These are phyloP conservation scores for Ptilorrhoa leucosticta DNA, from an alignment of 2,113 vertebrate species.

Conservation along the genomic window DNA sequence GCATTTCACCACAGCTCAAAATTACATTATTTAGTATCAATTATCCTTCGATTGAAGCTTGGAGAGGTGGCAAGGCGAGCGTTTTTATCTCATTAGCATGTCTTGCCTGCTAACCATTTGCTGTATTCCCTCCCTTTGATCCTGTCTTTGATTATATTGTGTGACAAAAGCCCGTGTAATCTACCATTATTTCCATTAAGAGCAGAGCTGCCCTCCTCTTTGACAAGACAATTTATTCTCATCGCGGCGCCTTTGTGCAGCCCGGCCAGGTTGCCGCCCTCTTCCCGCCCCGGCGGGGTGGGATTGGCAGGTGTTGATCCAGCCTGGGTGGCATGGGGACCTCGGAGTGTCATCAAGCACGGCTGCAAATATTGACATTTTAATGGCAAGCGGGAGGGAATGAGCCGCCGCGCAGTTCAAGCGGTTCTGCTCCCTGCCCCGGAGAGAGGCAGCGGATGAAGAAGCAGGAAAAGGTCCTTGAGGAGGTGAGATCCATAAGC, in stretches of 20 bases:
- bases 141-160: slow-evolving; percentile 72
- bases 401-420: accelerated
- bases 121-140: slow-evolving; percentile 74
- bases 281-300: not conserved
- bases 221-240: slow-evolving; percentile 76
- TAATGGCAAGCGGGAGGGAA: not conserved
- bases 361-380: not conserved
- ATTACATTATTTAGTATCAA: slow-evolving; percentile 70
- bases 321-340: not conserved
- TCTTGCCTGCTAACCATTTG: slow-evolving; percentile 73
- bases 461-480: not conserved
- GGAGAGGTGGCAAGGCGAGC: slow-evolving; percentile 64
- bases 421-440: not conserved
- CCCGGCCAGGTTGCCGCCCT: slow-evolving; percentile 32
- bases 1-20: slow-evolving; percentile 58
- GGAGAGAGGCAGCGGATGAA: not conserved
- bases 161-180: slow-evolving; percentile 70
- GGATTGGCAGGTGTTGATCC: slow-evolving; percentile 54
- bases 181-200: slow-evolving; percentile 79
- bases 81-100: slow-evolving; percentile 77
- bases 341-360: not conserved
- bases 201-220: slow-evolving; percentile 66
- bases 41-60: slow-evolving; percentile 64
- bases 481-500: not conserved
- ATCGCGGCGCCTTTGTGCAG: slow-evolving; percentile 48